Base-by-base conservation (phyloP, 2,113 vertebrate species). In the Physeter macrocephalus region DNA sequence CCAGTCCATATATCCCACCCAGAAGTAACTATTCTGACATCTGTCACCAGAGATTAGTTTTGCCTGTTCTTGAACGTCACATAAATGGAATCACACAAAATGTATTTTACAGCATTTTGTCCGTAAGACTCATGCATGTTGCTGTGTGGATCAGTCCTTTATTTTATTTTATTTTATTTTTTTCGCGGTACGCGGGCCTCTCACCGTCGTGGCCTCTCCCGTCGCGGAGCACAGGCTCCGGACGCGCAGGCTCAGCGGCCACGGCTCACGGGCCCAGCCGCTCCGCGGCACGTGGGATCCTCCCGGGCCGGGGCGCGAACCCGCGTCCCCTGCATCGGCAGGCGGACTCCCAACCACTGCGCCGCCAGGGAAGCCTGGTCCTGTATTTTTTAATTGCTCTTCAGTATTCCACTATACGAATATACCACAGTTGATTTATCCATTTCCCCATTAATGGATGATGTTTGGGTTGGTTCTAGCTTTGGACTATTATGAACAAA, bases 311-410 rank as follows among this genome's bases (percentile, higher is more conserved):
- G 46, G 46, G 12, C 46, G 13, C 46, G 46, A 49, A 0, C 46
- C 46, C 3, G 46, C 0, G 46, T 12, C 46, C 46, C 2, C 46
- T 12, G 46, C 11, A 12, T 46, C 2, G 46, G 46, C 46, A 12
- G 46, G 46, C 46, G 3, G 46, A 49, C 46, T 13, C 46, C 13
- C 46, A 49, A 13, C 46, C 12, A 3, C 46, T 49, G 46, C 46
- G 46, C 46, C 3, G 13, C 46, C 46, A 13, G 46, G 46, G 46
- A 49, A 49, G 46, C n/a, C n/a, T n/a, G n/a, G 20, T 41, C 23
- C 57, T 66, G 59, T 11, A 43, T 87, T 72, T 96, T 75, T 96
- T 66, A 72, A 78, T 81, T 90, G 54, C 46, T 66, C 8, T 49
- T 12, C 31, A 41, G 54, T 95, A 46, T 49, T 80, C 64, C 36